phyloP scores from a whole-genome alignment of 1,140 invertebrate species.

The Orius insidiosus region DNA sequence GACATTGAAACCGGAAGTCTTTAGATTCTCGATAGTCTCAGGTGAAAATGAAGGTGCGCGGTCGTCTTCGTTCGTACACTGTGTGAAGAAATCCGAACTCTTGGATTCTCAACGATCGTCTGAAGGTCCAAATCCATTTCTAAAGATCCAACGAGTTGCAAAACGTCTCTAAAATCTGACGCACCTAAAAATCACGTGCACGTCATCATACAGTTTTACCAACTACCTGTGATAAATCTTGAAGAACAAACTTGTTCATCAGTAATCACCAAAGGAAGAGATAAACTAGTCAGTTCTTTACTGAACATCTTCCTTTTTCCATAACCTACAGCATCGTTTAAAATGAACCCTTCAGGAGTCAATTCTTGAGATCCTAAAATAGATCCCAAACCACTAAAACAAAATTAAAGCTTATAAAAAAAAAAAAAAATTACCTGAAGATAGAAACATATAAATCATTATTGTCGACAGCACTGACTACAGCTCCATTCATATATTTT shows the following conservation, averaged over 20 bases:
- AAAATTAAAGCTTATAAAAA: background rate
- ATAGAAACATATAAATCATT: slow-evolving; percentile 50
- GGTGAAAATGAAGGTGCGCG: slow-evolving; percentile 1
- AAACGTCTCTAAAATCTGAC: background rate
- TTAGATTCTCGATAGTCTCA: background rate
- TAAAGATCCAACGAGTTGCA: slow-evolving; percentile 2
- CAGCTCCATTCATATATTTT: slow-evolving; percentile 19
- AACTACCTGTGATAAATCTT: slow-evolving; percentile 29
- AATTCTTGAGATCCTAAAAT: slow-evolving; percentile 33
- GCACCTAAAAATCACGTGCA: background rate
- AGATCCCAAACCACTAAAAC: slow-evolving; percentile 31
- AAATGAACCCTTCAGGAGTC: slow-evolving; percentile 28
- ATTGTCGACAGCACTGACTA: slow-evolving; percentile 43
- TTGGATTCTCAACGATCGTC: slow-evolving; percentile 2
- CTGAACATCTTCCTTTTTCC: slow-evolving; percentile 10
- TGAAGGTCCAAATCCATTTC: background rate
- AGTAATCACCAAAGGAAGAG: slow-evolving; percentile 21
- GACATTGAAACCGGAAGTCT: slow-evolving; percentile 3
- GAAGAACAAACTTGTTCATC: slow-evolving; percentile 24
- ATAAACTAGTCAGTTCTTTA: slow-evolving; percentile 7
- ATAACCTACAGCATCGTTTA: slow-evolving; percentile 24
- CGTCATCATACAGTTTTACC: background rate
- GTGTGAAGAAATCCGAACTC: slow-evolving; percentile 9
- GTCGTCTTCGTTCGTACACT: slow-evolving; percentile 7
- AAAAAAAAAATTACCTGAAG: slow-evolving; percentile 35